Percentiles rank a stretch among this genome's conserved stretches.
phyloP scores from a whole-genome alignment of 23 tunicate species.

The Styela plicata region DNA sequence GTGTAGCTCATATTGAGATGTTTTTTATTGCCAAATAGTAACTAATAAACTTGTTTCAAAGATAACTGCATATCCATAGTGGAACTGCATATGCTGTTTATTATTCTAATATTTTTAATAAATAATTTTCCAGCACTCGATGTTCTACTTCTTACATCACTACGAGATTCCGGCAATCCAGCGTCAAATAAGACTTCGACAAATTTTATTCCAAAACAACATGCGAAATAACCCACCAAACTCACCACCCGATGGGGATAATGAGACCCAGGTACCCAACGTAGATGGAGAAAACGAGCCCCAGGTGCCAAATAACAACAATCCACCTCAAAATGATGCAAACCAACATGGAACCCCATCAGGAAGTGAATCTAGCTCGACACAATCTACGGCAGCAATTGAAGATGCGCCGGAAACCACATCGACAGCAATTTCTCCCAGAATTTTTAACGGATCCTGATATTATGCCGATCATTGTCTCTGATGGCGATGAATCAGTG shows the following conservation, averaged over 20 bases:
- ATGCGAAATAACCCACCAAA: not conserved
- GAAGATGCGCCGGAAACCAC: too few relatives aligned
- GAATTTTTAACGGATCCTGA: too few relatives aligned
- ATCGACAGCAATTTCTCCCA: too few relatives aligned
- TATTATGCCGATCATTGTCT: not conserved
- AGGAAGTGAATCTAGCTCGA: too few relatives aligned
- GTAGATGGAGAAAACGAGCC: not conserved
- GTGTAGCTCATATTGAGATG: too few relatives aligned
- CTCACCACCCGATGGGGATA: not conserved
- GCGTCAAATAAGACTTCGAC: slow-evolving; percentile 48
- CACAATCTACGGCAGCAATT: too few relatives aligned
- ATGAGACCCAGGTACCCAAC: not conserved
- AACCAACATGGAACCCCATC: too few relatives aligned
- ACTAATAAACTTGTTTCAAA: too few relatives aligned
- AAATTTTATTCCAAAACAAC: slow-evolving; percentile 21
- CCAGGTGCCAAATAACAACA: not conserved
- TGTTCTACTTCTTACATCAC: slow-evolving; percentile 95
- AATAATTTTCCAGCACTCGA: slow-evolving; percentile 49
- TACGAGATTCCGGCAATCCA: slow-evolving; percentile 93
- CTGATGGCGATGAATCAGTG: not conserved
- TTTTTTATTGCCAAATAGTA: too few relatives aligned
- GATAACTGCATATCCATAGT: too few relatives aligned
- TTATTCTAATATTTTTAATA: not conserved
- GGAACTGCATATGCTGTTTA: too few relatives aligned
- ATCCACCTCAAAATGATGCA: not conserved